phyloP scores from a whole-genome alignment of 2,113 vertebrate species.

The Thalassarche chlororhynchos region DNA sequence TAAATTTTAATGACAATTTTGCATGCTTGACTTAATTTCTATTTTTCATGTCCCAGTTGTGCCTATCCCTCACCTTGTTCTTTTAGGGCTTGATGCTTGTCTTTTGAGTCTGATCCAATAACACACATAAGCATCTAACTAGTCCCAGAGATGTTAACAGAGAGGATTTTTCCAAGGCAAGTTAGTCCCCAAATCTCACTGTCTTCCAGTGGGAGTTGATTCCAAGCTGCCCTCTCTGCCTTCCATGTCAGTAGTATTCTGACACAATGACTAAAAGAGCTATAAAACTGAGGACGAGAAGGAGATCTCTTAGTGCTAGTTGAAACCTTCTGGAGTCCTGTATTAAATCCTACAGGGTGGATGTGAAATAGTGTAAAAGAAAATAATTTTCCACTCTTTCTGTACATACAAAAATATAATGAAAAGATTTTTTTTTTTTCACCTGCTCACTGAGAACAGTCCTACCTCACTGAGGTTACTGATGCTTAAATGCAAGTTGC shows the following conservation, averaged over 20 bases:
- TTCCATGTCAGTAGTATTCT: background rate
- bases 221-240: background rate
- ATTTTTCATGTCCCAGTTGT: background rate
- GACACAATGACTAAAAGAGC: background rate
- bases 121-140: background rate
- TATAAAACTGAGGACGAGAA: background rate
- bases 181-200: background rate
- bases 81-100: background rate
- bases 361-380: background rate
- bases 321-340: background rate
- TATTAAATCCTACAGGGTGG: background rate
- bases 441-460: background rate
- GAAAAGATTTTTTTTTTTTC: background rate
- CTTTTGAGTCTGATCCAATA: background rate
- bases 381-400: background rate
- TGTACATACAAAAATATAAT: background rate
- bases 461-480: background rate
- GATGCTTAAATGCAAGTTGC: background rate
- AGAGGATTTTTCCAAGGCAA: background rate
- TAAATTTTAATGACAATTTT: slow-evolving; percentile 67
- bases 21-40: slow-evolving; percentile 47
- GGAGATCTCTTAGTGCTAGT: background rate
- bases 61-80: background rate
- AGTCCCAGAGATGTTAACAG: background rate
- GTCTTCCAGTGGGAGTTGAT: background rate